phyloP scores from a whole-genome alignment of 2,797 vertebrate genomes.

The Hemibagrus guttatus region DNA sequence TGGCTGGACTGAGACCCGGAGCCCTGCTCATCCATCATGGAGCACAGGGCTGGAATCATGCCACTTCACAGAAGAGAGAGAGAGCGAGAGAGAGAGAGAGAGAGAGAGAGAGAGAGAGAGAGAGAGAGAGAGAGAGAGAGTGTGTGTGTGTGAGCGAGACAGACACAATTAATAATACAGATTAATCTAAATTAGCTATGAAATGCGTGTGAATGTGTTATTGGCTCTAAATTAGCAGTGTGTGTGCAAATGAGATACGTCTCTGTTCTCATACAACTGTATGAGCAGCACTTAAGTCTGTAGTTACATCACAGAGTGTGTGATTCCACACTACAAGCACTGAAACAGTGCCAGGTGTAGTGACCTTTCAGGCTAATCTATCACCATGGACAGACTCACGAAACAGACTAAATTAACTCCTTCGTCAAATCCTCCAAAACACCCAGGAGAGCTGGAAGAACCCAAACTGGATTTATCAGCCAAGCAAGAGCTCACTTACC shows the following conservation, averaged over 20 bases:
- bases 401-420: too few relatives aligned
- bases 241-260: not conserved
- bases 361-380: not conserved
- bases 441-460: not conserved
- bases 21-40: conserved; percentile 72
- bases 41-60: conserved; percentile 59
- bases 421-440: conserved; percentile 2
- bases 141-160: too few relatives aligned
- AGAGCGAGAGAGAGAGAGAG: not conserved
- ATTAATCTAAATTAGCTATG: conserved; percentile 2
- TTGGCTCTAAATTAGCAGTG: not conserved
- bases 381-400: too few relatives aligned
- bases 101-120: not conserved
- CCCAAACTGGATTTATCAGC: not conserved
- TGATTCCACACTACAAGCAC: not conserved
- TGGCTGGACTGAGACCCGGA: conserved; percentile 56
- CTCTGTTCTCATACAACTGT: not conserved
- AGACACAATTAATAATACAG: conserved; percentile 3
- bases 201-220: not conserved
- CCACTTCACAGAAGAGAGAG: conserved; percentile 53
- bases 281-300: not conserved
- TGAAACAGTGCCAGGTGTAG: not conserved
- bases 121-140: not conserved
- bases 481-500: not conserved
- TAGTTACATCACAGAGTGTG: conserved; percentile 26